Evolutionary conservation across 2,888 invertebrate genomes (phyloP), one percentile per base, ranked within the genome.

Genomic region (Agonopterix heracliana): DNA sequence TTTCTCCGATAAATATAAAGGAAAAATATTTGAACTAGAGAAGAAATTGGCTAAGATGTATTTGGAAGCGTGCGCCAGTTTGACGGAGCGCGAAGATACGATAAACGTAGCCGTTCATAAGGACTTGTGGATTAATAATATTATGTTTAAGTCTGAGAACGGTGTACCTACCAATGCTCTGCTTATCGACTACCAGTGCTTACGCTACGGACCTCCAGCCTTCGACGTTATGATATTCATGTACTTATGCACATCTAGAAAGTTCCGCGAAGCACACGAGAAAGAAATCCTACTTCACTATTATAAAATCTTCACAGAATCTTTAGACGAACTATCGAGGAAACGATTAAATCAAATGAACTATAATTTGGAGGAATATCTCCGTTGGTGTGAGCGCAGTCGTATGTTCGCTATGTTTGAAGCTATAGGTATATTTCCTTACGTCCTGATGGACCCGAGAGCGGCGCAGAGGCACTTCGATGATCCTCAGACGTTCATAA

Each of bases 111-210:
- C 83, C 3, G 54, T 80, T 2, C 87, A 87, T 47, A 83, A 75
- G 45, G 87, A 87, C 47, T 49, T 86, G 26, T 87, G 87, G 87
- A 60, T 65, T 0, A 83, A 83, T 48, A 87, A 87, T 49, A 73
- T 87, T 1, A 69, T 87, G 68, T 87, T 81, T 45, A 73, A 71
- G 48, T 78, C 84, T 46, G 63, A 70, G 0, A 57, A 63, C 7
- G 66, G 63, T 1, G 55, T 52, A 0, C 83, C 82, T 1, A 59
- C 44, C 1, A 73, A 72, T 36, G 75, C 78, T 0, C 34, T 86
- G 1, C 52, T 87, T 0, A 61, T 87, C 1, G 86, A 87, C 56
- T 87, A 68, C 56, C 86, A 87, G 51, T 75, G 81, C 51, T 49
- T 78, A 3, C 64, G 83, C 1, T 83, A 78, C 54, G 78, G 68